Percentiles rank a stretch among this genome's conserved stretches.
These are phyloP conservation scores for Lymantria monacha DNA, from an alignment of 2,888 invertebrate species.

Conservation along the genomic window DNA sequence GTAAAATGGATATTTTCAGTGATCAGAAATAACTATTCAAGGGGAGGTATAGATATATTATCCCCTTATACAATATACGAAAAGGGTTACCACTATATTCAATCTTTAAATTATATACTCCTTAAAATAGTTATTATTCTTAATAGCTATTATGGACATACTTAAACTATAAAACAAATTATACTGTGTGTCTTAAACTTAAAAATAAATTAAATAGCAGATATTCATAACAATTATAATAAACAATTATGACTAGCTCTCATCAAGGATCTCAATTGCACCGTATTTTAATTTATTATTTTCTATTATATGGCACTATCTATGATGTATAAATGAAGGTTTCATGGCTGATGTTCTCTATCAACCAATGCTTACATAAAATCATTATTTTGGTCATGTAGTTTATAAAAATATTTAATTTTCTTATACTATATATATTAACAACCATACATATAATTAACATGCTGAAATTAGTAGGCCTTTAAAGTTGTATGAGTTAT, in stretches of 20 bases:
- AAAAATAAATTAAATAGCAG: slow-evolving; percentile 42
- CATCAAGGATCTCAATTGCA: slow-evolving; percentile 68
- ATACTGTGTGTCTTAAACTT: slow-evolving; percentile 8
- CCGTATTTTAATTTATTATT: slow-evolving; percentile 54
- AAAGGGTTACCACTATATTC: too few relatives aligned
- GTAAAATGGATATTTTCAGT: too few relatives aligned
- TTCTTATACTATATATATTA: slow-evolving; percentile 53
- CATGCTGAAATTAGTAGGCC: slow-evolving; percentile 17
- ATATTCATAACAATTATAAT: slow-evolving; percentile 42
- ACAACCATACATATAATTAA: slow-evolving; percentile 26
- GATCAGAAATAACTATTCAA: too few relatives aligned
- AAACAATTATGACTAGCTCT: slow-evolving; percentile 68
- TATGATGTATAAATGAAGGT: slow-evolving; percentile 6
- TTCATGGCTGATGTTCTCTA: slow-evolving; percentile 19
- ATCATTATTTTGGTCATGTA: slow-evolving; percentile 64
- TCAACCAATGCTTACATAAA: slow-evolving; percentile 40
- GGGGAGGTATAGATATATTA: too few relatives aligned
- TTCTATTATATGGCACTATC: slow-evolving; percentile 56
- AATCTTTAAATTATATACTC: too few relatives aligned
- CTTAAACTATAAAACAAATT: too few relatives aligned
- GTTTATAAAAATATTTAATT: slow-evolving; percentile 70
- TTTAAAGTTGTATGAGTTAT: background rate
- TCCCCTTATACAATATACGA: too few relatives aligned
- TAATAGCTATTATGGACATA: too few relatives aligned
- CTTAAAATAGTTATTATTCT: too few relatives aligned